Evolutionary conservation across 2,888 invertebrate genomes (phyloP).

Genomic region (Epistrophella euchroma): DNA sequence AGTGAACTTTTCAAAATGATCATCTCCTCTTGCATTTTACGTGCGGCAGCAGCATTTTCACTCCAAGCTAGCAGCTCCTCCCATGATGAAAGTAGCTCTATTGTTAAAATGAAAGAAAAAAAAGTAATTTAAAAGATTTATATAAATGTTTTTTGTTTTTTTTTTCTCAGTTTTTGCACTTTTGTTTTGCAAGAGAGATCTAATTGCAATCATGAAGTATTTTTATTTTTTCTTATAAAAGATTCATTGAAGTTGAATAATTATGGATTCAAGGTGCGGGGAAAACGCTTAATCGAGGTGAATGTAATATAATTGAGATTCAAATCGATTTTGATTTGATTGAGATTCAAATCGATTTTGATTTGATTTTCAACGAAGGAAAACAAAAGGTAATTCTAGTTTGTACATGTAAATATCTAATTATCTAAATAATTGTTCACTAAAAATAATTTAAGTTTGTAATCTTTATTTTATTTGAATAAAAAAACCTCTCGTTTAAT

Average conservation of each 20-base stretch:
- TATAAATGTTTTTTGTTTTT: constrained; percentile 47
- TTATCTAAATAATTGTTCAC: too few relatives aligned
- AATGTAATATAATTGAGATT: constrained; percentile 59
- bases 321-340: constrained; percentile 40
- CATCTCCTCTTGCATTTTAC: constrained; percentile 84
- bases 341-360: constrained; percentile 35
- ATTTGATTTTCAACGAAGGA: constrained; percentile 14
- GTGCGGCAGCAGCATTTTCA: constrained; percentile 83
- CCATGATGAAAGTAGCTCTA: constrained; percentile 84
- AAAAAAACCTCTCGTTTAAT: too few relatives aligned
- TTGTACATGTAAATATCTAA: too few relatives aligned
- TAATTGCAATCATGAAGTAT: constrained; percentile 62
- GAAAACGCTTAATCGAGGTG: constrained; percentile 44
- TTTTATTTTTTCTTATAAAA: constrained; percentile 41
- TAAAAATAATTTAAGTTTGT: too few relatives aligned
- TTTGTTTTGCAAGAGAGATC: constrained; percentile 51
- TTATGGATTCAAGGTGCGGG: constrained; percentile 36
- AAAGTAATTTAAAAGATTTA: constrained; percentile 52
- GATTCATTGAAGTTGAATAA: constrained; percentile 21
- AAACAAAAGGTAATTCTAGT: constrained; percentile 22
- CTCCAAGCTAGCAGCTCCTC: constrained; percentile 84
- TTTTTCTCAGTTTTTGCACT: too few relatives aligned
- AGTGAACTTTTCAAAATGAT: constrained; percentile 82
- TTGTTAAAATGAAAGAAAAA: constrained; percentile 60
- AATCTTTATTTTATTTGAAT: too few relatives aligned